Evolutionary conservation across 2,888 invertebrate species (phyloP).

Genomic region (Xanthia icteritia): DNA sequence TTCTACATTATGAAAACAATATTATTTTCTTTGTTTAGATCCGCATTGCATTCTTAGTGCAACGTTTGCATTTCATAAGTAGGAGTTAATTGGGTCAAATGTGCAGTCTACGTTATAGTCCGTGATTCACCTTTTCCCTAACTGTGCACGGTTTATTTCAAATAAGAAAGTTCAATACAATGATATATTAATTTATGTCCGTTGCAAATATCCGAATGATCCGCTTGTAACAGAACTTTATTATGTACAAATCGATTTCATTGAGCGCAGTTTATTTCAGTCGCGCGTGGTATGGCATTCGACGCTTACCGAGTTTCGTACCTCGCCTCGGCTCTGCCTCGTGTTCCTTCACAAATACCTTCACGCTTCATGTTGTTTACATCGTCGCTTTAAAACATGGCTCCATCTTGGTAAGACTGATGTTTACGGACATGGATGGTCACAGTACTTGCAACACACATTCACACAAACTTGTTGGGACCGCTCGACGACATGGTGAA

Average conservation of each 20-base stretch:
- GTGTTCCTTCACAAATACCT: slow-evolving; percentile 49
- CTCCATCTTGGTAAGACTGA: slow-evolving; percentile 42
- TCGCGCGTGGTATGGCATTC: slow-evolving; percentile 70
- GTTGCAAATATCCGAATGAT: slow-evolving; percentile 46
- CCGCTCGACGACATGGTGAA: slow-evolving; percentile 65
- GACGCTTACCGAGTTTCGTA: slow-evolving; percentile 60
- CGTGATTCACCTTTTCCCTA: slow-evolving; percentile 11
- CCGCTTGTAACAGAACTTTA: slow-evolving; percentile 62
- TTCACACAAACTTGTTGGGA: slow-evolving; percentile 70
- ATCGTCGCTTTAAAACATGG: slow-evolving; percentile 58
- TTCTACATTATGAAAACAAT: slow-evolving; percentile 2
- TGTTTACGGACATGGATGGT: slow-evolving; percentile 57
- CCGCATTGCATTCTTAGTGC: slow-evolving; percentile 27
- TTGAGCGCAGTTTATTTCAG: slow-evolving; percentile 77
- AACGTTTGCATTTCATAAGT: slow-evolving; percentile 38
- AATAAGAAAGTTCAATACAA: slow-evolving; percentile 23
- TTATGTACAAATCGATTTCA: slow-evolving; percentile 76
- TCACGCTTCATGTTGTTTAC: slow-evolving; percentile 59
- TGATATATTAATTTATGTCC: slow-evolving; percentile 44
- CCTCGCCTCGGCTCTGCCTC: slow-evolving; percentile 47
- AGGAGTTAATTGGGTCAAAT: slow-evolving; percentile 45
- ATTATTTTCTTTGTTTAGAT: slow-evolving; percentile 9
- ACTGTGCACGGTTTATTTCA: slow-evolving; percentile 1
- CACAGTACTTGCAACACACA: slow-evolving; percentile 35
- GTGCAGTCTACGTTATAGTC: slow-evolving; percentile 23